A percentile compares a stretch with the other conserved stretches of the same genome.
These are phyloP conservation scores for Poecilus cupreus DNA, from an alignment of 2,888 invertebrate species.

Conservation along the genomic window DNA sequence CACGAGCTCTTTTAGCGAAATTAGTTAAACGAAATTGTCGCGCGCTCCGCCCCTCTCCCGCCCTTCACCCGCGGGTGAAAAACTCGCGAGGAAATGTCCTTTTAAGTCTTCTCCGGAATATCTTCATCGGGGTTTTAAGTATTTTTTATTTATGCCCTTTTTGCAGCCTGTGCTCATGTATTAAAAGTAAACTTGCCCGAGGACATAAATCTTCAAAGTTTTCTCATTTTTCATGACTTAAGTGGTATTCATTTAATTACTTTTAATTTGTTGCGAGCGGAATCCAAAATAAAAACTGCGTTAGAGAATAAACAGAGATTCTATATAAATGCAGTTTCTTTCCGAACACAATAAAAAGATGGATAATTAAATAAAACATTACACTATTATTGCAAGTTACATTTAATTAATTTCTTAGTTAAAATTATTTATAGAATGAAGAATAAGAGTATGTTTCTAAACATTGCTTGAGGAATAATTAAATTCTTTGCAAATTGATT, in stretches of 20 bases:
- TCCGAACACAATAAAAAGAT: not conserved
- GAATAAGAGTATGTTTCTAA: too few relatives aligned
- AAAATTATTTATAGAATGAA: too few relatives aligned
- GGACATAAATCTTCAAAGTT: constrained; percentile 41
- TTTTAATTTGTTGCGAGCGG: constrained; percentile 24
- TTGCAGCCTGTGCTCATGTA: constrained; percentile 25
- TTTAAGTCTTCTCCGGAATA: constrained; percentile 31
- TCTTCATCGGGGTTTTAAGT: constrained; percentile 48
- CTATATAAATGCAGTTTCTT: not conserved
- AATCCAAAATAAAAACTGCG: constrained; percentile 25
- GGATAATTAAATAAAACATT: too few relatives aligned
- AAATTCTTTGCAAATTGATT: too few relatives aligned
- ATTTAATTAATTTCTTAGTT: too few relatives aligned
- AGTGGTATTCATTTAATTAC: constrained; percentile 51
- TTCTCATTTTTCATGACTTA: constrained; percentile 48
- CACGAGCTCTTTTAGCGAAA: constrained; percentile 39
- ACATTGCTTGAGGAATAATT: too few relatives aligned
- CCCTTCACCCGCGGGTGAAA: not conserved
- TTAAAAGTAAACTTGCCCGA: constrained; percentile 44
- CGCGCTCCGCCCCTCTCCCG: not conserved
- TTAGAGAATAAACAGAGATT: constrained; percentile 7
- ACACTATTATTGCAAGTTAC: too few relatives aligned
- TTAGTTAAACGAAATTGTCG: constrained; percentile 52
- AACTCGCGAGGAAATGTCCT: constrained; percentile 28
- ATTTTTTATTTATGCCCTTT: constrained; percentile 46